A percentile compares a stretch with the other conserved stretches of the same genome.
Evolutionary conservation across 2,797 vertebrate genomes (phyloP).

Genomic region (Falco columbarius): DNA sequence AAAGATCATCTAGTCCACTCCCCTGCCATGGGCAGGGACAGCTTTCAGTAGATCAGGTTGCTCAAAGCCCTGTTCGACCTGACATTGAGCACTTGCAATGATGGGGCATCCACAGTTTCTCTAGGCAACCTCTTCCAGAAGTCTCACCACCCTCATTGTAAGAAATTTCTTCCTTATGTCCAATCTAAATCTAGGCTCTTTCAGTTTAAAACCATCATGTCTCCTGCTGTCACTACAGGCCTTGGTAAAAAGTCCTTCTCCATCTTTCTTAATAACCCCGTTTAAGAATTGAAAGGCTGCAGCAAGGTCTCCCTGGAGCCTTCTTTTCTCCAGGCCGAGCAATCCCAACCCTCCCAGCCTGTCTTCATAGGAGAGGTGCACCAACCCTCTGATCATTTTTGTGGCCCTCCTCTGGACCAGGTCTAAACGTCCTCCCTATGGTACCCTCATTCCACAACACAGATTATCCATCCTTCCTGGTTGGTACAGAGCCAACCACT

Average conservation of each 20-base stretch:
- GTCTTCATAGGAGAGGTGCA: background rate
- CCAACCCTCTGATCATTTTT: background rate
- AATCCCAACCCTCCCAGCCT: background rate
- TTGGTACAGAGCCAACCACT: background rate
- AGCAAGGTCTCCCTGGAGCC: background rate
- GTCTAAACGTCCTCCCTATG: background rate
- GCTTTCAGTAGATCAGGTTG: background rate
- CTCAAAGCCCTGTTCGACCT: background rate
- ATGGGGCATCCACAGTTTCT: background rate
- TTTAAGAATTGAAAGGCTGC: background rate
- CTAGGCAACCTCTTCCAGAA: background rate
- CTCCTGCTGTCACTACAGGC: background rate
- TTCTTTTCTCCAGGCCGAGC: background rate
- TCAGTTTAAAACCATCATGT: background rate
- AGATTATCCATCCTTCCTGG: background rate
- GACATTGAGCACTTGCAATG: background rate
- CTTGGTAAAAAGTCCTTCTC: background rate
- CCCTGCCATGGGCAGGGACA: background rate
- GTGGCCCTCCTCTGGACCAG: background rate
- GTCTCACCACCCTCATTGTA: background rate
- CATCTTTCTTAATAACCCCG: background rate
- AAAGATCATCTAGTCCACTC: background rate
- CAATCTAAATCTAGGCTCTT: background rate
- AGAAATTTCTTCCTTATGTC: background rate
- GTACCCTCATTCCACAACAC: background rate